These are phyloP conservation scores for Trissonchulus sp. DNA, from an alignment of 2,888 invertebrate species.

Conservation along the genomic window DNA sequence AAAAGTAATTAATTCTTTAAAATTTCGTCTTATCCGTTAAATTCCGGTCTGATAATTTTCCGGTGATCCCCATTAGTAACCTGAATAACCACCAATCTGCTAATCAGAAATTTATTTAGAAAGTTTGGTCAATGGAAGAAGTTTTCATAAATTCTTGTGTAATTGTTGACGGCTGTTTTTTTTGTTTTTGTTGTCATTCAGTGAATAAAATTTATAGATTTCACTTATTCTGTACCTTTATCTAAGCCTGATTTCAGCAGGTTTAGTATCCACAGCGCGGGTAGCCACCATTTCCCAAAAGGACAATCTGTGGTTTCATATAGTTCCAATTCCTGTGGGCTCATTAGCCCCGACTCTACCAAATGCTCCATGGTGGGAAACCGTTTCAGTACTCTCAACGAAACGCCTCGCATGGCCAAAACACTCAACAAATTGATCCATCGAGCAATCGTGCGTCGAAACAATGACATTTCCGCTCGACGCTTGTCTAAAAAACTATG, in stretches of 20 bases:
- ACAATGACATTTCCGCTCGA: slow-evolving; percentile 44
- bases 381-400: slow-evolving; percentile 52
- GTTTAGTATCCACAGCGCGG: slow-evolving; percentile 55
- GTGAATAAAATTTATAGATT: too few relatives aligned
- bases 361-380: slow-evolving; percentile 55
- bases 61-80: too few relatives aligned
- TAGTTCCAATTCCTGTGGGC: slow-evolving; percentile 51
- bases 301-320: slow-evolving; percentile 49
- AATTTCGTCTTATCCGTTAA: too few relatives aligned
- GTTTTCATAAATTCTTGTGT: too few relatives aligned
- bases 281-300: slow-evolving; percentile 56
- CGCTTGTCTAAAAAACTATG: not conserved
- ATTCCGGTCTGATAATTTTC: too few relatives aligned
- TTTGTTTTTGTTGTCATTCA: too few relatives aligned
- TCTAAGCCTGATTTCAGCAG: not conserved
- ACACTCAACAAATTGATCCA: slow-evolving; percentile 54
- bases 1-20: too few relatives aligned
- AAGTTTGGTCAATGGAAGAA: too few relatives aligned
- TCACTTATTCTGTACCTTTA: too few relatives aligned
- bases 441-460: slow-evolving; percentile 54
- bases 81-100: too few relatives aligned
- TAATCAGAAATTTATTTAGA: too few relatives aligned
- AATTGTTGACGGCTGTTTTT: too few relatives aligned
- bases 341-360: slow-evolving; percentile 55
- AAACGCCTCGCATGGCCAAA: slow-evolving; percentile 53